Percentiles rank a stretch among this genome's conserved stretches.
phyloP scores from a whole-genome alignment of 2,797 vertebrate genomes.

The Pangasius krempfi region DNA sequence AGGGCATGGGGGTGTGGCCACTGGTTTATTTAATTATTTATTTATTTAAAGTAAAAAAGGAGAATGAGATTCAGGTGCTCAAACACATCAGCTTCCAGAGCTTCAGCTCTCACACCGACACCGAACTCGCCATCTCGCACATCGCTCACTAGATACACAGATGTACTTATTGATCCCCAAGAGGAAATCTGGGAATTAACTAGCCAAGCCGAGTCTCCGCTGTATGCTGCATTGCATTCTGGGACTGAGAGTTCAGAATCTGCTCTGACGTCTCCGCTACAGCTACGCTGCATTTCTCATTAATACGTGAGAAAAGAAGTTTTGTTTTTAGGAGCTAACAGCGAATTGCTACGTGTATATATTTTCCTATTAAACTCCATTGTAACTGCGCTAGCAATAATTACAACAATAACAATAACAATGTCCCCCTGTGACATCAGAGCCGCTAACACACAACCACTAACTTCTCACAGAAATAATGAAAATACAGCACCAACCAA shows the following conservation, averaged over 20 bases:
- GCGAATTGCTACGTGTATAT: too few species aligned
- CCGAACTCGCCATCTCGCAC: too few species aligned
- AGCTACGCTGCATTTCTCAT: neutral
- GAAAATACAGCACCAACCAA: too few species aligned
- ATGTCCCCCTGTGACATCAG: neutral
- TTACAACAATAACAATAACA: neutral
- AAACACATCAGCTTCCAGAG: neutral
- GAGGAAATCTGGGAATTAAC: too few species aligned
- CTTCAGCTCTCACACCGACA: neutral
- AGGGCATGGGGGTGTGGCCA: too few species aligned
- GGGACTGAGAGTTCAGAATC: neutral
- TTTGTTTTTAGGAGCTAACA: too few species aligned
- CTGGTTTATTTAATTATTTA: neutral
- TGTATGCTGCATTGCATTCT: neutral
- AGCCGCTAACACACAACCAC: too few species aligned
- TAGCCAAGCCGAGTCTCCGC: too few species aligned
- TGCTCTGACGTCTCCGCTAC: neutral
- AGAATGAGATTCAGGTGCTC: neutral
- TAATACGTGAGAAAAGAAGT: neutral
- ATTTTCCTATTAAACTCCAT: neutral
- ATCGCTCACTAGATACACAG: too few species aligned
- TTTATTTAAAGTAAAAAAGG: neutral
- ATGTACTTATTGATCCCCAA: neutral
- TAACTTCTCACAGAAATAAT: neutral
- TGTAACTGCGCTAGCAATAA: neutral